Base-by-base conservation (phyloP, 2,113 vertebrate genomes). In the Leptobrachium ailaonicum region DNA sequence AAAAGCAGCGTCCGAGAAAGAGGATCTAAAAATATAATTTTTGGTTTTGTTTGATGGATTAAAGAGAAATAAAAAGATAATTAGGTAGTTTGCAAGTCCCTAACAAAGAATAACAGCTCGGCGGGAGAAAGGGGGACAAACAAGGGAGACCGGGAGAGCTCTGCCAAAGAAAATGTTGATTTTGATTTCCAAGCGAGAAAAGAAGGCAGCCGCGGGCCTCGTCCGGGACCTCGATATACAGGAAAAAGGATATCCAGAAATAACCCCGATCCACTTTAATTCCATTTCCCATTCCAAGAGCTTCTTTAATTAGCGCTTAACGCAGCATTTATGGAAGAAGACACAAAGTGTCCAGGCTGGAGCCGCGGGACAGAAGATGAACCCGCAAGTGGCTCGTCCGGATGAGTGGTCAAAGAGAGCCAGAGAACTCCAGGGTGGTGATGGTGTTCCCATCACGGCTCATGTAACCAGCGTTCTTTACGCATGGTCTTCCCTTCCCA, bases 231-330 rank as follows among this genome's bases (percentile, higher is more conserved):
- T 14, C 6, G 13, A 71, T n/a, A 45, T 45, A 50, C 69, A 79
- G 77, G 77, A 66, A 79, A 32, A 58, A 58, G 76, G 76, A 71
- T 50, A 79, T 79, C 76, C 70, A 64, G 70, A 66, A 79, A 79
- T 79, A 79, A 66, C 69, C 2, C 3, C 41, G 20, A 14, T 53
- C 43, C 5, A 41, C 71, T 73, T 58, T 42, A 6, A 73, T 73
- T 73, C 9, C 54, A 60, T 42, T 73, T 77, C 75, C 66, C 75
- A 42, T 53, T 53, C 12, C 10, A n/a, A 41, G 44, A 40, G n/a
- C n/a, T 8, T 8, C 70, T 71, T 20, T 40, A 45, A 50, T 11
- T n/a, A 10, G 6, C 4, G 50, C 71, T 73, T 53, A 3, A 73
- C 8, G 47, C 47, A 50, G 8, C 47, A 50, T 50, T 50, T 50